Percentiles rank a stretch among this genome's conserved stretches.
These are phyloP conservation scores for Synanthedon myopaeformis DNA, from an alignment of 2,888 invertebrate genomes.

Conservation along the genomic window DNA sequence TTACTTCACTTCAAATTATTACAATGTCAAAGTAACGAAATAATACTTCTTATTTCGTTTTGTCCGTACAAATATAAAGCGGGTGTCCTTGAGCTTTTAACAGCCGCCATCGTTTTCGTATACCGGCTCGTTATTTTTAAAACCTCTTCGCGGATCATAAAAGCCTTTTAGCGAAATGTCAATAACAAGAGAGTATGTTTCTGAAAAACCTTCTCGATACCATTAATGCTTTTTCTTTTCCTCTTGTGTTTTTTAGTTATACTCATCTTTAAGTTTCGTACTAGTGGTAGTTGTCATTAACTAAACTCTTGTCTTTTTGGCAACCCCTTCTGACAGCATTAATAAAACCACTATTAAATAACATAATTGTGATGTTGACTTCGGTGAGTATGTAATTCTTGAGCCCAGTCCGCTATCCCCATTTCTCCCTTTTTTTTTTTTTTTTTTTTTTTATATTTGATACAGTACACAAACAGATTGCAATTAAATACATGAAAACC, in stretches of 20 bases:
- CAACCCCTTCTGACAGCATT: too few species aligned
- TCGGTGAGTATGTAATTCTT: too few species aligned
- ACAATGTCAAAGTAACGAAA: conserved; percentile 16
- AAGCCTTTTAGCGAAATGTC: background rate
- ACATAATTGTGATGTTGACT: too few species aligned
- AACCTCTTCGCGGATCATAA: background rate
- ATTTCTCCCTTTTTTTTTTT: too few species aligned
- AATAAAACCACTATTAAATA: too few species aligned
- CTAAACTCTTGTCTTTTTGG: too few species aligned
- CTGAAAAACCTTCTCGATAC: background rate
- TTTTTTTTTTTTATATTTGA: too few species aligned
- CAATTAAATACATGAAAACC: too few species aligned
- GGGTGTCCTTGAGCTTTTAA: background rate
- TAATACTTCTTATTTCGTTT: conserved; percentile 7
- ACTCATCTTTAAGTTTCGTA: background rate
- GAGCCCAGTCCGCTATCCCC: too few species aligned
- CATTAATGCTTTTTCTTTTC: background rate
- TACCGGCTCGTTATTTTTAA: background rate
- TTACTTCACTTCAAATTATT: conserved; percentile 13
- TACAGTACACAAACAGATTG: too few species aligned
- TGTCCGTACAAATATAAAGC: background rate
- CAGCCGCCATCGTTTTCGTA: background rate
- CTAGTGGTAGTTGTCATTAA: background rate
- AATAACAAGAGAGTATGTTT: background rate
- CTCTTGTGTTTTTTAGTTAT: background rate